Conservation (phyloP, 2,888 invertebrate genomes). For the Noctua comes region DNA sequence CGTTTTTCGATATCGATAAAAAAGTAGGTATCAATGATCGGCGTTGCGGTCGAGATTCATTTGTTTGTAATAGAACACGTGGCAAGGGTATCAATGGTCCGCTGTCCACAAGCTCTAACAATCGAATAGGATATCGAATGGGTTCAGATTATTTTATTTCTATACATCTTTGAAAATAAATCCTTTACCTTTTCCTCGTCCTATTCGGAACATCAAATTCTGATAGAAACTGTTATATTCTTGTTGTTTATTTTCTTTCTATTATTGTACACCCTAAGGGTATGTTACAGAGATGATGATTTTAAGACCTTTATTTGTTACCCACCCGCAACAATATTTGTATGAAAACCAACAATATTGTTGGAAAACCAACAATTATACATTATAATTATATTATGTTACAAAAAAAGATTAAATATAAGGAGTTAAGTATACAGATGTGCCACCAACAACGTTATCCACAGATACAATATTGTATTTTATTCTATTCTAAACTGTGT, state of each 20-base stretch:
- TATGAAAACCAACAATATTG: too few species aligned
- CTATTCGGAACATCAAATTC: background rate
- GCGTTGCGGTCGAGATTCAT: background rate
- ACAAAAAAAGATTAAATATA: too few species aligned
- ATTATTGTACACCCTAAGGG: background rate
- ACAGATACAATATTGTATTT: background rate
- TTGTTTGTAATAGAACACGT: slow-evolving; percentile 14
- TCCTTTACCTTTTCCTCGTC: background rate
- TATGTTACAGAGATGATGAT: background rate
- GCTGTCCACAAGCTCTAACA: background rate
- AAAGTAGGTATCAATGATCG: background rate
- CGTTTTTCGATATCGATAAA: background rate
- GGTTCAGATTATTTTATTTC: background rate
- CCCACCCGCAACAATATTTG: too few species aligned
- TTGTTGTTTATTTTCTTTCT: background rate
- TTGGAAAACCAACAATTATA: too few species aligned
- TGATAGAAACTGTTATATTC: background rate
- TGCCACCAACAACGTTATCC: background rate
- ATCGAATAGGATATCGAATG: background rate
- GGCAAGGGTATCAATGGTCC: slow-evolving; percentile 4
- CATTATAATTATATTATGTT: too few species aligned
- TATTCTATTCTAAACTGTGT: background rate
- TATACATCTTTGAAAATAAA: background rate
- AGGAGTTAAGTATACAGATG: too few species aligned
- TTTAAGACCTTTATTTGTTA: too few species aligned